Base-by-base conservation (phyloP, 1,140 invertebrate genomes). In the Drosophila burlai region DNA sequence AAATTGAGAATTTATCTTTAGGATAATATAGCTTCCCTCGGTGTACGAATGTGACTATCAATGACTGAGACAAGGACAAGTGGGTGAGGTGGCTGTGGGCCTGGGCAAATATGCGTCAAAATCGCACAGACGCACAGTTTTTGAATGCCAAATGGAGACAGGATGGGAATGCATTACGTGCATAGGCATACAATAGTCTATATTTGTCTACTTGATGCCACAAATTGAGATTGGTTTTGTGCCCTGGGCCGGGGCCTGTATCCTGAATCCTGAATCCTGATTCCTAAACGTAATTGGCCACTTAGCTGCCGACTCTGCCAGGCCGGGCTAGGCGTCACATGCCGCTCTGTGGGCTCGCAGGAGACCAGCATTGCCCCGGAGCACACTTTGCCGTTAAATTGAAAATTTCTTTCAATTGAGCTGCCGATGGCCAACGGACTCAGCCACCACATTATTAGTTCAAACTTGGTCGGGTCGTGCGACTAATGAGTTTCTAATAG, bases 101-200 rank as follows among this genome's bases (percentile, higher is more conserved):
- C 81, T 69, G 67, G 74, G 87, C 77, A 91, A 87, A 91, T 91
- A 87, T 91, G 86, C 86, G 87, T 91, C 87, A 81, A 85, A 91
- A 91, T 83, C 83, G 81, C 84, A 87, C 81, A 84, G 80, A 91
- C 80, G 87, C 80, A 91, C 87, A 76, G 87, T 91, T 91, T 91
- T 87, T 83, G 87, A 86, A 91, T 91, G 90, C 86, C 81, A 91
- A 91, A 91, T 86, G 73, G 76, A 87, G 73, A 74, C 74, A 67
- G 49, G 47, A 67, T 45, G 65, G 49, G 52, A 43, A 64, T 46
- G 59, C 67, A 71, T 46, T 59, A 60, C 63, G 49, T 80, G 65
- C 64, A 67, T 83, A 59, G 79, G 64, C 75, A 72, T 77, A 69
- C 34, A 81, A 72, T 73, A 89, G 84, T 87, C 84, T 78, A 87